Evolutionary conservation across 92 coral and sea anemone species (phyloP).

Genomic region (Porites rus): DNA sequence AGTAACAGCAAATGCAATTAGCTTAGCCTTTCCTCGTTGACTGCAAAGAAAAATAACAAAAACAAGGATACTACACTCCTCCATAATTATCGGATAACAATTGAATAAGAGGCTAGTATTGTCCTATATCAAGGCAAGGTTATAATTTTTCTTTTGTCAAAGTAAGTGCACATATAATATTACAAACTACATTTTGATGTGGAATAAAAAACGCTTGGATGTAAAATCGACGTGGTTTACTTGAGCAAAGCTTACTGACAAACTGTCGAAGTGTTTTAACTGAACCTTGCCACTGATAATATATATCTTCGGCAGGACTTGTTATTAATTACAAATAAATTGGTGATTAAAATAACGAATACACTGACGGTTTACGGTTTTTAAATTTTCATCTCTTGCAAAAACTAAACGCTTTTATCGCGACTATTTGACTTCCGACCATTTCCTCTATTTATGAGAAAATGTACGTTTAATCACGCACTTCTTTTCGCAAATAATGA

Average conservation of each 20-base stretch:
- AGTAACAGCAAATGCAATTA: background rate
- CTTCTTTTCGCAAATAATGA: constrained; percentile 2
- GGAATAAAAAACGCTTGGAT: background rate
- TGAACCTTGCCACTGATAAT: constrained; percentile 28
- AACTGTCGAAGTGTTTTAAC: constrained; percentile 29
- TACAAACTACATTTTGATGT: background rate
- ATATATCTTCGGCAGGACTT: constrained; percentile 22
- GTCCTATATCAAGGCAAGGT: constrained; percentile 40
- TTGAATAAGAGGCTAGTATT: constrained; percentile 43
- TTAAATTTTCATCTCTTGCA: background rate
- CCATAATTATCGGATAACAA: constrained; percentile 34
- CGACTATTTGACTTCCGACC: background rate
- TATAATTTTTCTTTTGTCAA: constrained; percentile 50
- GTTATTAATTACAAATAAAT: constrained; percentile 59
- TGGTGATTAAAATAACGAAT: constrained; percentile 51
- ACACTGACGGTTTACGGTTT: constrained; percentile 11
- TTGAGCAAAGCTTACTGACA: background rate
- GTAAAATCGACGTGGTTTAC: background rate
- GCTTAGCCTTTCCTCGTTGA: constrained; percentile 29
- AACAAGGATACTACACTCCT: constrained; percentile 16
- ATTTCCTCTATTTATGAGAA: background rate
- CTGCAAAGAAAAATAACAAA: constrained; percentile 16
- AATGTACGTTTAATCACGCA: background rate
- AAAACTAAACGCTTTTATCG: background rate
- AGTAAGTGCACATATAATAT: constrained; percentile 4